phyloP scores from a whole-genome alignment of 2,888 invertebrate species.

The Helicoverpa assulta region DNA sequence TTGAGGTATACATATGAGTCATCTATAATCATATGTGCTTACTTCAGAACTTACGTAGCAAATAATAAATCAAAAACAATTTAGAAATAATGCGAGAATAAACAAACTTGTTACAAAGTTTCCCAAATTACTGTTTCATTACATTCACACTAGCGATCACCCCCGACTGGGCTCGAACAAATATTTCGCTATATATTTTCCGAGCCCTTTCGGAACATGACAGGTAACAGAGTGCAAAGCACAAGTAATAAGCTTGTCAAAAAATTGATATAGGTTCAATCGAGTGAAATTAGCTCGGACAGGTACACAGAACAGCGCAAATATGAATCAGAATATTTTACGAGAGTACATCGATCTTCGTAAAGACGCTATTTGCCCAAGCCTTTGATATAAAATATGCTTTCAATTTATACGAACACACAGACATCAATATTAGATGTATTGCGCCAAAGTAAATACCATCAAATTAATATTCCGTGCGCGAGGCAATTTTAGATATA shows the following conservation, averaged over 20 bases:
- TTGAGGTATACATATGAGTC: constrained; percentile 6
- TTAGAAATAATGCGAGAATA: constrained; percentile 28
- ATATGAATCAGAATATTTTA: constrained; percentile 39
- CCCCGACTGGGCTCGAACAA: constrained; percentile 14
- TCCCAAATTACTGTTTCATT: constrained; percentile 41
- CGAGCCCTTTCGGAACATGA: constrained; percentile 38
- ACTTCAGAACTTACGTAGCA: constrained; percentile 29
- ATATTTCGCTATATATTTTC: constrained; percentile 36
- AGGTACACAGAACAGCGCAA: constrained; percentile 38
- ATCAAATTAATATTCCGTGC: constrained; percentile 57
- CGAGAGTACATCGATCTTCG: constrained; percentile 6
- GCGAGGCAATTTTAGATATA: constrained; percentile 44
- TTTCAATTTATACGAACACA: neutral
- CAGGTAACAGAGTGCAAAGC: constrained; percentile 57
- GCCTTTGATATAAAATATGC: constrained; percentile 15
- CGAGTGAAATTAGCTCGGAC: constrained; percentile 51
- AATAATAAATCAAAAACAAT: constrained; percentile 48
- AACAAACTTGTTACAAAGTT: constrained; percentile 35
- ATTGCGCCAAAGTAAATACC: constrained; percentile 40
- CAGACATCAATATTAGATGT: constrained; percentile 8
- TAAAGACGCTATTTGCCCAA: constrained; percentile 22
- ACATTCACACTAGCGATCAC: constrained; percentile 26
- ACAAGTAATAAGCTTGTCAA: constrained; percentile 61
- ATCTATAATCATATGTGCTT: constrained; percentile 1
- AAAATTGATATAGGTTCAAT: constrained; percentile 62